These are phyloP conservation scores for Babylonia areolata DNA, from an alignment of 1,140 invertebrate species.

Conservation along the genomic window DNA sequence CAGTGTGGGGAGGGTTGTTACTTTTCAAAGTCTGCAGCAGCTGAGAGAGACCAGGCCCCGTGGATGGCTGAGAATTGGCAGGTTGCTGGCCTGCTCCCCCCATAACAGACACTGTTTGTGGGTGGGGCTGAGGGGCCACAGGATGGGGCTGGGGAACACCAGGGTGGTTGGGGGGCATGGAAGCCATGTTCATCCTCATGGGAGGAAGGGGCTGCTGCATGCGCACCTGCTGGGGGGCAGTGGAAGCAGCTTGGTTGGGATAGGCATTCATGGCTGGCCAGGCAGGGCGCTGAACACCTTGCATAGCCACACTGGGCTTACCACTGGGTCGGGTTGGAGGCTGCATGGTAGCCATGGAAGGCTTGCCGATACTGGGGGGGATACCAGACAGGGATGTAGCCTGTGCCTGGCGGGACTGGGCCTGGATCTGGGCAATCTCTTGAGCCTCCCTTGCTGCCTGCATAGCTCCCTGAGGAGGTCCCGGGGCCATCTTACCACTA, in stretches of 20 bases:
- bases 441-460: conserved; percentile 94
- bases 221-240: conserved; percentile 45
- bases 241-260: conserved; percentile 38
- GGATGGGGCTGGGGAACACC: conserved; percentile 46
- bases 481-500: conserved; percentile 78
- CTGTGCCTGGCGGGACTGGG: conserved; percentile 72
- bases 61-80: conserved; percentile 56
- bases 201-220: conserved; percentile 43
- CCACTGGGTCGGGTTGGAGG: conserved; percentile 48
- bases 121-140: conserved; percentile 53
- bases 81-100: conserved; percentile 42
- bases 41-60: conserved; percentile 84
- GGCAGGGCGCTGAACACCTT: conserved; percentile 39
- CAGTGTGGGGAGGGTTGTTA: conserved; percentile 92
- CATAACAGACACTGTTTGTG: conserved; percentile 46
- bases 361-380: conserved; percentile 48
- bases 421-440: conserved; percentile 83
- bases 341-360: conserved; percentile 52
- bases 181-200: conserved; percentile 43
- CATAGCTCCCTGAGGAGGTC: conserved; percentile 88
- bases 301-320: conserved; percentile 39
- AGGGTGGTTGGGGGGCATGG: conserved; percentile 38
- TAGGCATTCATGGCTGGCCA: conserved; percentile 37
- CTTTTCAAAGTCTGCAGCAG: conserved; percentile 92
- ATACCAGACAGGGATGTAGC: conserved; percentile 12